phyloP scores from a whole-genome alignment of 2,113 vertebrate species.

The Globicephala melas region DNA sequence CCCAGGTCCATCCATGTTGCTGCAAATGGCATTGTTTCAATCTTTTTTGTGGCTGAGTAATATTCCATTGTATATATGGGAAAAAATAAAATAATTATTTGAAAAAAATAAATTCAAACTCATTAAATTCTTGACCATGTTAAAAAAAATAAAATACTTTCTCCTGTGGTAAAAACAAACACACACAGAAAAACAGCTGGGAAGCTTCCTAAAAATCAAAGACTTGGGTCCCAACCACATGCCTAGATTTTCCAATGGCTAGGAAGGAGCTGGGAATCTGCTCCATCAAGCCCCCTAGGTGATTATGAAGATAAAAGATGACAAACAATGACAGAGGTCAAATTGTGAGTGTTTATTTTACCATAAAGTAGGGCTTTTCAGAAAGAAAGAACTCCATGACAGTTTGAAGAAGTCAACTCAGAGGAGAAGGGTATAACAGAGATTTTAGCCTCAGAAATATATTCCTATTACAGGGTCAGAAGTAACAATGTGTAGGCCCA shows the following conservation, averaged over 20 bases:
- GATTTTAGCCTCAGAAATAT: neutral
- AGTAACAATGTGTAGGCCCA: neutral
- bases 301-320: conserved; percentile 5
- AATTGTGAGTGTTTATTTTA: neutral
- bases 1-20: neutral
- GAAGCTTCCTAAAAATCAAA: neutral
- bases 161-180: neutral
- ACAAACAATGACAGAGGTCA: neutral
- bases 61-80: neutral
- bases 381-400: neutral
- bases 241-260: neutral
- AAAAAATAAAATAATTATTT: neutral
- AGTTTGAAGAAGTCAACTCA: neutral
- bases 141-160: neutral
- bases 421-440: neutral
- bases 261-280: neutral
- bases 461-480: neutral
- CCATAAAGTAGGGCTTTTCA: neutral
- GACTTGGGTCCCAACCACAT: neutral
- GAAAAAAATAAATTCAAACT: neutral
- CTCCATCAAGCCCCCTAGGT: neutral
- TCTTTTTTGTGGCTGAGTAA: neutral
- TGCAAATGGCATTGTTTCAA: neutral
- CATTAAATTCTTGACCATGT: neutral
- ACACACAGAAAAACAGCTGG: neutral